A percentile compares a stretch with the other conserved stretches of the same genome.
Evolutionary conservation across 2,797 vertebrate species (phyloP).

Genomic region (Macropus fuliginosus): DNA sequence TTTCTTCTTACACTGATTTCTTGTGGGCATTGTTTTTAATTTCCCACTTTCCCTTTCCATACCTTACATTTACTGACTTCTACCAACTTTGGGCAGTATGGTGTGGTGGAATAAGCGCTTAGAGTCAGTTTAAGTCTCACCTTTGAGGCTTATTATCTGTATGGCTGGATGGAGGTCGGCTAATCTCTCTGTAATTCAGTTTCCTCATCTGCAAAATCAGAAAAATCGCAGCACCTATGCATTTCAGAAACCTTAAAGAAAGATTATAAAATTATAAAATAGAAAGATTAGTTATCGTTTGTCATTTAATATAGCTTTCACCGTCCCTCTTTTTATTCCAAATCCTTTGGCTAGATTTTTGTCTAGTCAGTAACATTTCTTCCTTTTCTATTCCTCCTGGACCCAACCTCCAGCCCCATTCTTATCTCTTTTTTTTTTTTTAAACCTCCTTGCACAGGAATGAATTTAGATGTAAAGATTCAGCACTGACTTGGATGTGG

Average conservation of each 20-base stretch:
- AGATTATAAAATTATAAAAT: no score
- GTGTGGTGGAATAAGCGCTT: not conserved
- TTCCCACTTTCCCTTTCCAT: not conserved
- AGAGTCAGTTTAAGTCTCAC: not conserved
- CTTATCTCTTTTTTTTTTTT: not conserved
- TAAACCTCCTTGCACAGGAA: not conserved
- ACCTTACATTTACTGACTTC: not conserved
- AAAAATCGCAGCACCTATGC: not conserved
- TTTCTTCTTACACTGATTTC: not conserved
- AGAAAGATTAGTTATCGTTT: not conserved
- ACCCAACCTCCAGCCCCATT: not conserved
- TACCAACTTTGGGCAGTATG: not conserved
- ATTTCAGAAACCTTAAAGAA: not conserved
- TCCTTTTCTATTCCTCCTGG: not conserved
- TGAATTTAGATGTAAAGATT: not conserved
- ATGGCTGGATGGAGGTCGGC: not conserved
- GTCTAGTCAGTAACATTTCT: not conserved
- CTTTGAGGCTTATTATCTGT: not conserved
- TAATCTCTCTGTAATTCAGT: not conserved
- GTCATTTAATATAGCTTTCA: not conserved
- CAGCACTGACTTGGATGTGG: not conserved
- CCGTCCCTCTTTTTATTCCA: slow-evolving; percentile 4
- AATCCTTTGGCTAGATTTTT: not conserved
- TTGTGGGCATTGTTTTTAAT: not conserved
- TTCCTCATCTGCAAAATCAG: not conserved